These are phyloP conservation scores for Parauchenoglanis ngamensis DNA, from an alignment of 2,797 vertebrate species.

Conservation along the genomic window DNA sequence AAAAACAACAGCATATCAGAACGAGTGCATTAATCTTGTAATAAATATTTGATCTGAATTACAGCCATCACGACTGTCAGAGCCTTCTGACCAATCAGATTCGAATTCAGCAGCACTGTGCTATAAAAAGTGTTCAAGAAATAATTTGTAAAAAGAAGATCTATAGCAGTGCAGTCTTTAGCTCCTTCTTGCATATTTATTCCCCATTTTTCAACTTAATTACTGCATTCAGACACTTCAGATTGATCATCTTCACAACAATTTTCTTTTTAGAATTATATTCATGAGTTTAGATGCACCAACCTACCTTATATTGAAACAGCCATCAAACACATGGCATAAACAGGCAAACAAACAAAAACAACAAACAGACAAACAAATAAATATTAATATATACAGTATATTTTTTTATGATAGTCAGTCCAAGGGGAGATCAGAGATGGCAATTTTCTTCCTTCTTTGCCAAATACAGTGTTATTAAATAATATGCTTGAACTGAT, in stretches of 20 bases:
- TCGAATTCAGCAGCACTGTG: background rate
- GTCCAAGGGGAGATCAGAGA: background rate
- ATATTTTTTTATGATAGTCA: background rate
- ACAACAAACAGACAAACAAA: background rate
- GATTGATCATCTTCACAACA: background rate
- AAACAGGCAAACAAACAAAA: background rate
- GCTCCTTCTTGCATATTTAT: background rate
- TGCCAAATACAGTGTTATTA: background rate
- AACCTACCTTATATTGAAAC: background rate
- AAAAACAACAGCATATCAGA: background rate
- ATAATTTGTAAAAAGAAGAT: background rate
- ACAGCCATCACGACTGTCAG: too few relatives aligned
- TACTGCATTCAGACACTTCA: background rate
- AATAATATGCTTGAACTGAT: conserved; percentile 3
- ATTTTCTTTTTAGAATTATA: too few relatives aligned
- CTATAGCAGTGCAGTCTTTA: background rate
- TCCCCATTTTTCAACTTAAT: background rate
- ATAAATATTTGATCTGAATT: background rate
- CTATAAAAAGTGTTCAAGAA: background rate
- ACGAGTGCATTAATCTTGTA: background rate
- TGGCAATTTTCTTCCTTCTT: too few relatives aligned
- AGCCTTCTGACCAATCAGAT: background rate
- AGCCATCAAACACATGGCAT: background rate
- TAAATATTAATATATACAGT: background rate
- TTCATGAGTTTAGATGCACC: too few relatives aligned